Evolutionary conservation across 2,888 invertebrate genomes (phyloP), one percentile per base, ranked within the genome.

Genomic region (Minunthozetes semirufus): DNA sequence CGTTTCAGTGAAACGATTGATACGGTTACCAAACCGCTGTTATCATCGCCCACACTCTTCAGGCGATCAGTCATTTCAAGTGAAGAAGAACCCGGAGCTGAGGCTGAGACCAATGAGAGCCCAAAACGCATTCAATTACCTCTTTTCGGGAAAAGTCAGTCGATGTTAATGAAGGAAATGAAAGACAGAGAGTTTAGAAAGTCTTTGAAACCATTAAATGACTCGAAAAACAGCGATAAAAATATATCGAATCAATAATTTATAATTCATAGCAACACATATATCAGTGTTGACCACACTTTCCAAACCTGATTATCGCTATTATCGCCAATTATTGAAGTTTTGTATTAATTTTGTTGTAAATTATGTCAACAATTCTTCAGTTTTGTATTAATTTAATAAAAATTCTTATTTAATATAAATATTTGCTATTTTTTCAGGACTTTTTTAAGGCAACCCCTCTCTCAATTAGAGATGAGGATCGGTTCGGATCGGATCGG

Each of bases 1-100:
- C 42, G 33, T 3, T 15, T 68, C 11, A 68, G 68, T 13, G 68
- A 38, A 22, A 42, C 42, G 46, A 68, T 68, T 22, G 68, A 68
- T 22, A 22, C 6, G 1, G 68, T 42, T 9, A 68, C 68, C 13
- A 17, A 68, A 68, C 68, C 68, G 2, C 13, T 68, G 15, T 22
- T 19, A 19, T 42, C 22, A 13, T 68, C 68, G 11, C 68, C 68
- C 3, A 68, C 42, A 17, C 42, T 68, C 9, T n/a, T 17, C 33
- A 19, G 63, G 5, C 25, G 27, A 33, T 33, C 63, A 17, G 5
- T 63, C 0, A 15, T n/a, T 5, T 1, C 2, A 1, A 19, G 17
- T 1, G 25, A 63, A 9, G 63, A 63, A 19, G 19, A 59, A 25
- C 2, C 9, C 4, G 63, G 33, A 63, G 17, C 9, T 33, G 33